Evolutionary conservation across 2,888 invertebrate genomes (phyloP).

Genomic region (Eupithecia dodoneata): DNA sequence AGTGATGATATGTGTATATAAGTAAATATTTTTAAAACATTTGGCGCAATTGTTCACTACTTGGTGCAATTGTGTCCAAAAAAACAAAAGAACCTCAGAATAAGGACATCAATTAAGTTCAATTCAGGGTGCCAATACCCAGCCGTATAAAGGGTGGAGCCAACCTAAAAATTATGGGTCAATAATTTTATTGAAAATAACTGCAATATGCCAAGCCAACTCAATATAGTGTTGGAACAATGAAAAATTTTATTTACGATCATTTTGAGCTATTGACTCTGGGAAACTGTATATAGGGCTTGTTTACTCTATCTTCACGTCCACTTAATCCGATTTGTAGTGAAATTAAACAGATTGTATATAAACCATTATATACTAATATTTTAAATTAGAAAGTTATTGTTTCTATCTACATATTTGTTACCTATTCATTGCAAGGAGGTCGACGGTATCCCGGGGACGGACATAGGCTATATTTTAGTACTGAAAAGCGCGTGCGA

Average conservation of each 20-base stretch:
- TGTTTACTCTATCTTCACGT: slow-evolving; percentile 16
- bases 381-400: too few species aligned
- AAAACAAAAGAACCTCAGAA: not conserved
- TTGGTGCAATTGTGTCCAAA: not conserved
- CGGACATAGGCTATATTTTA: too few species aligned
- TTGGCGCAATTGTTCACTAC: too few species aligned
- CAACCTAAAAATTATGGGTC: slow-evolving; percentile 15
- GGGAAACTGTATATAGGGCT: slow-evolving; percentile 13
- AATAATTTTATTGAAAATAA: slow-evolving; percentile 24
- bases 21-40: too few species aligned
- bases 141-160: slow-evolving; percentile 8
- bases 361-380: too few species aligned
- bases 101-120: not conserved
- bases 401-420: too few species aligned
- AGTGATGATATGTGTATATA: too few species aligned
- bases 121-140: slow-evolving; percentile 5
- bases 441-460: too few species aligned
- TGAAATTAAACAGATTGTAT: slow-evolving; percentile 3
- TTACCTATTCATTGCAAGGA: too few species aligned
- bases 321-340: slow-evolving; percentile 17
- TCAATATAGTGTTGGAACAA: slow-evolving; percentile 3
- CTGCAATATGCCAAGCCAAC: slow-evolving; percentile 7
- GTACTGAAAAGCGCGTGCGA: too few species aligned
- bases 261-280: slow-evolving; percentile 18
- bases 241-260: slow-evolving; percentile 24